A percentile compares a stretch with the other conserved stretches of the same genome.
These are phyloP conservation scores for Athalia circularis DNA, from an alignment of 2,888 invertebrate genomes.

Conservation along the genomic window DNA sequence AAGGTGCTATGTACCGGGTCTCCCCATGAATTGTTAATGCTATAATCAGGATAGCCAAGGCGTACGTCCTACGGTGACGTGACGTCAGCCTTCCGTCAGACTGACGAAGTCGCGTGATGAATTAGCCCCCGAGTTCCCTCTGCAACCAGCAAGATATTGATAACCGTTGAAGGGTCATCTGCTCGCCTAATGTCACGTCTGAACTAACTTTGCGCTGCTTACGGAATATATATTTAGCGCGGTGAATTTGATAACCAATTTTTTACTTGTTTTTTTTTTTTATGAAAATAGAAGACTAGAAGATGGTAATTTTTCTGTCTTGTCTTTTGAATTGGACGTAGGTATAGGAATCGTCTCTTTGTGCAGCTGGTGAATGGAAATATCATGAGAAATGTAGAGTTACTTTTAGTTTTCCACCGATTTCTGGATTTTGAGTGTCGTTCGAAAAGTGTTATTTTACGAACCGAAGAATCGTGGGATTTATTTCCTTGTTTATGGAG, in stretches of 20 bases:
- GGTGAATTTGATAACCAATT: too few relatives aligned
- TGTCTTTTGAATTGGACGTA: too few relatives aligned
- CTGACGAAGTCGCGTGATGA: constrained; percentile 61
- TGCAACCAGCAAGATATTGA: constrained; percentile 26
- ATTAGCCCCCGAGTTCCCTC: constrained; percentile 55
- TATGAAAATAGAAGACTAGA: too few relatives aligned
- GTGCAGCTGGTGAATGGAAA: too few relatives aligned
- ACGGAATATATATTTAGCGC: neutral
- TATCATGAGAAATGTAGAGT: too few relatives aligned
- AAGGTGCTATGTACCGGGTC: constrained; percentile 11
- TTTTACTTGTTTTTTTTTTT: too few relatives aligned
- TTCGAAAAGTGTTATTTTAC: neutral
- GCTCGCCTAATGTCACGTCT: constrained; percentile 31
- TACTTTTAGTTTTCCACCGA: too few relatives aligned
- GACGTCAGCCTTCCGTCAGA: constrained; percentile 66
- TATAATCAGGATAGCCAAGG: constrained; percentile 65
- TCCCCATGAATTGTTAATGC: constrained; percentile 67
- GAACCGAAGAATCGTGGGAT: neutral
- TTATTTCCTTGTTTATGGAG: neutral
- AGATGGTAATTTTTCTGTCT: too few relatives aligned
- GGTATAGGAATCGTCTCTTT: too few relatives aligned
- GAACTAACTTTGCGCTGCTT: constrained; percentile 9
- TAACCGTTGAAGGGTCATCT: constrained; percentile 41
- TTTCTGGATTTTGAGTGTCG: neutral
- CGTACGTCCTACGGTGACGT: constrained; percentile 56